Evolutionary conservation across 2,113 vertebrate genomes (phyloP), one percentile per base, ranked within the genome.

Genomic region (Cairina moschata): DNA sequence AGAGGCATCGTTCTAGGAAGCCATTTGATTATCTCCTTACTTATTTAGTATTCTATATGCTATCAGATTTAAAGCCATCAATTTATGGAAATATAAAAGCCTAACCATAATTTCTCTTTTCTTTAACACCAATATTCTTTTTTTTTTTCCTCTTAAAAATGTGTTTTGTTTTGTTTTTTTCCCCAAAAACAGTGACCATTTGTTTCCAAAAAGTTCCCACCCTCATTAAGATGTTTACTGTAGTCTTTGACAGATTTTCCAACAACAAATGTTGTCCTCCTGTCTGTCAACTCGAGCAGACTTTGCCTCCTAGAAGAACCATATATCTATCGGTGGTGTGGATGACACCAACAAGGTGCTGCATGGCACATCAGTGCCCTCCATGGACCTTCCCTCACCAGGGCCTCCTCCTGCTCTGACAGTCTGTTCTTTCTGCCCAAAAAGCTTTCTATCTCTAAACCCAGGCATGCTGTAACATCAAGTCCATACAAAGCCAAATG

Each of bases 321-420:
- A 6, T 32, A 40, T 11, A 25, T n/a, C 22, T 8, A 17, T n/a
- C 16, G 17, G 36, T 8, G 28, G 71, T 56, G 40, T 20, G 21
- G 36, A 42, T 23, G 52, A 74, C 40, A 56, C 20, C 31, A 62
- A 9, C 1, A n/a, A 67, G 11, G 12, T 54, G 18, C 7, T 76
- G 14, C 62, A 0, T 0, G 8, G 12, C n/a, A 31, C 50, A 34
- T 18, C 26, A 40, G 22, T 1, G 3, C 6, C 18, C 6, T 40
- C 68, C 40, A 52, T 5, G 34, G 58, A 46, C 38, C 28, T 13
- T 21, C 71, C 56, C 58, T 76, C 32, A 44, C 9, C 13, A 7
- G 23, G 8, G 36, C 9, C 23, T 48, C 12, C 36, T 54, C n/a
- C 55, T 0, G 0, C 34, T 54, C 22, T 26, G 31, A 75, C 0